A percentile compares a stretch with the other conserved stretches of the same genome.
Conservation (phyloP, 2,888 invertebrate species). For the Callyntrura guangdongensis region DNA sequence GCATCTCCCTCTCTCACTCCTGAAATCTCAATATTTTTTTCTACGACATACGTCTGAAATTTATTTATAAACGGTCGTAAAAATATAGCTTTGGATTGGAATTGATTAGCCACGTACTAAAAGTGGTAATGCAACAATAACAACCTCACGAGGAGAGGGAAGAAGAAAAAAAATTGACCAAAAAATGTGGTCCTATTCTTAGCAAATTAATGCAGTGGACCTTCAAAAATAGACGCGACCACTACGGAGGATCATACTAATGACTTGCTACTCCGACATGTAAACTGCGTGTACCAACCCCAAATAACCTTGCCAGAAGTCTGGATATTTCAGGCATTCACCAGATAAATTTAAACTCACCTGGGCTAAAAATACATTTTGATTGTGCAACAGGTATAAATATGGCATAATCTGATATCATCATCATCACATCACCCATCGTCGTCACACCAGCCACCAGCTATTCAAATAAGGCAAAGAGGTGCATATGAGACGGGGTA, state of each 20-base stretch:
- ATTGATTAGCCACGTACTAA: constrained; percentile 3
- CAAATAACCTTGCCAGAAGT: not conserved
- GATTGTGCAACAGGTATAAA: not conserved
- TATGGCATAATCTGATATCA: not conserved
- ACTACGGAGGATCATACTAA: not conserved
- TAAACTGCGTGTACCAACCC: too few species aligned
- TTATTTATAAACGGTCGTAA: not conserved
- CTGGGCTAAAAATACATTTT: not conserved
- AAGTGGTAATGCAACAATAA: constrained; percentile 28
- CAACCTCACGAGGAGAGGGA: too few species aligned
- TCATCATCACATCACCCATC: too few species aligned
- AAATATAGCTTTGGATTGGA: not conserved
- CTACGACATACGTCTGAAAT: not conserved
- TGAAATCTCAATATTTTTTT: not conserved
- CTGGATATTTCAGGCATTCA: constrained; percentile 17
- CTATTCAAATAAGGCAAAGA: constrained; percentile 19
- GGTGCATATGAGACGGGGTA: not conserved
- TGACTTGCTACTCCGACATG: not conserved
- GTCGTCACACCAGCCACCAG: not conserved
- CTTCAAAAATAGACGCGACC: not conserved
- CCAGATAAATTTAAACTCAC: constrained; percentile 13
- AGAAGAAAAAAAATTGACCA: not conserved
- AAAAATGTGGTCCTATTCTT: constrained; percentile 1
- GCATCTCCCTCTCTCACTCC: too few species aligned
- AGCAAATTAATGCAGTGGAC: constrained; percentile 1